These are phyloP conservation scores for Pluvialis apricaria DNA, from an alignment of 2,113 vertebrate genomes.

Conservation along the genomic window DNA sequence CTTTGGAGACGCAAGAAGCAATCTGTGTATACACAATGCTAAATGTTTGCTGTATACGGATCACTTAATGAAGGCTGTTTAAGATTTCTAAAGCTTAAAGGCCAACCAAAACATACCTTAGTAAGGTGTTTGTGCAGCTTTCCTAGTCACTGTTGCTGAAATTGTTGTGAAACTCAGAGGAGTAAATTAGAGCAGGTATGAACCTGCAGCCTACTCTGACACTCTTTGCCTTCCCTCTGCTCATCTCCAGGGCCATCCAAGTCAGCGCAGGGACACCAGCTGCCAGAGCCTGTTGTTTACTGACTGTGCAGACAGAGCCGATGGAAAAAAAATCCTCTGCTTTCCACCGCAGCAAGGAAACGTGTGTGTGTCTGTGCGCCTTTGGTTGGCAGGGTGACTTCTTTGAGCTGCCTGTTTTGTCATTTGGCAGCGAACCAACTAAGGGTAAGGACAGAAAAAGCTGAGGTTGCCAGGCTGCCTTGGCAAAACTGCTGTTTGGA, in stretches of 20 bases:
- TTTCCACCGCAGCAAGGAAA: not conserved
- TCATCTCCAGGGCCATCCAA: not conserved
- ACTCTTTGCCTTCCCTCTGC: too few species aligned
- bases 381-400: not conserved
- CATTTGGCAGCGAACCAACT: not conserved
- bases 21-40: not conserved
- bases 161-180: not conserved
- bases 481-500: not conserved
- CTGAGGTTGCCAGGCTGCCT: not conserved
- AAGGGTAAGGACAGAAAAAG: not conserved
- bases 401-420: not conserved
- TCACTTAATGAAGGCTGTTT: not conserved
- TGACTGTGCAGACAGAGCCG: not conserved
- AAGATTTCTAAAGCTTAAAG: not conserved
- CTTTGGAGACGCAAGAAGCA: not conserved
- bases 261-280: not conserved
- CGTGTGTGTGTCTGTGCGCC: not conserved
- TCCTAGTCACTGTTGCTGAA: not conserved
- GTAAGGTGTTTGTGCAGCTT: not conserved
- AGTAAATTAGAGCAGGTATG: not conserved
- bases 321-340: not conserved
- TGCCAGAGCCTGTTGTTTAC: not conserved
- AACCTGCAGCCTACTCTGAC: not conserved
- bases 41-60: not conserved
- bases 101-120: not conserved